Percentiles rank a stretch among this genome's conserved stretches.
These are phyloP conservation scores for Spatulosminthurus flaviceps DNA, from an alignment of 2,888 invertebrate species.

Conservation along the genomic window DNA sequence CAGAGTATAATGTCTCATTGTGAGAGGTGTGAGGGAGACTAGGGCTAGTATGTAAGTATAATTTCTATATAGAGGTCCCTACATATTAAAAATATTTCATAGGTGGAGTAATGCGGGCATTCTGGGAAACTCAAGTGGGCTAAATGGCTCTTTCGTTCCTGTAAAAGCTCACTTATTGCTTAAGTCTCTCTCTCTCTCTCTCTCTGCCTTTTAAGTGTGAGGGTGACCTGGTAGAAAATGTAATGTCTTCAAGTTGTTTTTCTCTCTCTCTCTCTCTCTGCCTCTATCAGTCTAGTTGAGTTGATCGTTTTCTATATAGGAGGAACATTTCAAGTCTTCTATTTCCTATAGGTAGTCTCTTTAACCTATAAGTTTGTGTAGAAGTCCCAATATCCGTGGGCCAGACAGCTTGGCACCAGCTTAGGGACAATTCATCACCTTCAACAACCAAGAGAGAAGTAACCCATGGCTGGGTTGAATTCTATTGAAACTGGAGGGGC, in stretches of 20 bases:
- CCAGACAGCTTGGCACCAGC: constrained; percentile 56
- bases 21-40: constrained; percentile 50
- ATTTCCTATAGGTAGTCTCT: background rate
- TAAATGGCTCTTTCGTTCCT: constrained; percentile 5
- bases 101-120: no score
- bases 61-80: background rate
- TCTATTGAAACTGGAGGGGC: constrained; percentile 6
- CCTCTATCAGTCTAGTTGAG: background rate
- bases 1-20: constrained; percentile 50
- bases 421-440: constrained; percentile 42
- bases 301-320: constrained; percentile 12
- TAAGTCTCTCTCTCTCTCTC: background rate
- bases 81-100: no score
- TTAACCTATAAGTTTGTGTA: background rate
- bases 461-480: constrained; percentile 28
- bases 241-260: constrained; percentile 12
- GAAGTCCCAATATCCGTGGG: constrained; percentile 4
- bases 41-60: background rate
- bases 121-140: background rate
- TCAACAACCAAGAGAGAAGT: constrained; percentile 23
- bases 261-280: background rate
- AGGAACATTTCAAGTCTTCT: background rate
- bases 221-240: background rate
- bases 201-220: background rate
- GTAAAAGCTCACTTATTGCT: constrained; percentile 12